Evolutionary conservation across 2,113 vertebrate genomes (phyloP).

Genomic region (Cephalopterus ornatus): DNA sequence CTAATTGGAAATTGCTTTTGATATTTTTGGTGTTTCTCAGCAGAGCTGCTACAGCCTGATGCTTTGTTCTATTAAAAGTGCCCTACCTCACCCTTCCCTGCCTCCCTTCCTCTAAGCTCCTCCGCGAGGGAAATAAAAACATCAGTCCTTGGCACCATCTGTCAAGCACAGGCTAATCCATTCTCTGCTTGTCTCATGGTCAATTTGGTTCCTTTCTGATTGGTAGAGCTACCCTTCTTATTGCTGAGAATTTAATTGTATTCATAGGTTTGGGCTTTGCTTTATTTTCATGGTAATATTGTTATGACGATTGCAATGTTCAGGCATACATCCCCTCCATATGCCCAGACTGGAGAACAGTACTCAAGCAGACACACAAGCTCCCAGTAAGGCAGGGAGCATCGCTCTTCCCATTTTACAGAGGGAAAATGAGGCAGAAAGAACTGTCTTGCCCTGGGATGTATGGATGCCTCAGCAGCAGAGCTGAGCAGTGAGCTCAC

Average conservation of each 20-base stretch:
- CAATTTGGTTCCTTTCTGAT: constrained; percentile 20
- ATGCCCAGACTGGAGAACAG: neutral
- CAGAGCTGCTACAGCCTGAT: neutral
- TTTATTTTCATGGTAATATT: neutral
- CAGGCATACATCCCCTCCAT: neutral
- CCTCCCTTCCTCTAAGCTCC: neutral
- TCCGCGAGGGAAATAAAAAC: constrained; percentile 21
- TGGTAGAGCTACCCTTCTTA: neutral
- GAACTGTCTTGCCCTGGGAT: neutral
- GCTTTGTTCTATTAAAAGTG: neutral
- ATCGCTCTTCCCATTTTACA: neutral
- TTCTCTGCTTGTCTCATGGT: constrained; percentile 35
- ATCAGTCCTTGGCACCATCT: constrained; percentile 43
- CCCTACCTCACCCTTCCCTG: neutral
- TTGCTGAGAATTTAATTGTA: neutral
- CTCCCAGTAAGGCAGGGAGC: neutral
- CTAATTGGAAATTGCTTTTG: neutral
- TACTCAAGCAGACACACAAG: neutral
- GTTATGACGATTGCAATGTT: neutral
- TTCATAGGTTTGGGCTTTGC: neutral
- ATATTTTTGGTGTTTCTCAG: constrained; percentile 6
- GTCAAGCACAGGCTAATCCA: constrained; percentile 48
- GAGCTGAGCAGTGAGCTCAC: neutral
- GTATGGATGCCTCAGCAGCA: neutral
- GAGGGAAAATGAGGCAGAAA: neutral